These are phyloP conservation scores for Cryptocephalus moraei DNA, from an alignment of 2,888 invertebrate genomes.

Conservation along the genomic window DNA sequence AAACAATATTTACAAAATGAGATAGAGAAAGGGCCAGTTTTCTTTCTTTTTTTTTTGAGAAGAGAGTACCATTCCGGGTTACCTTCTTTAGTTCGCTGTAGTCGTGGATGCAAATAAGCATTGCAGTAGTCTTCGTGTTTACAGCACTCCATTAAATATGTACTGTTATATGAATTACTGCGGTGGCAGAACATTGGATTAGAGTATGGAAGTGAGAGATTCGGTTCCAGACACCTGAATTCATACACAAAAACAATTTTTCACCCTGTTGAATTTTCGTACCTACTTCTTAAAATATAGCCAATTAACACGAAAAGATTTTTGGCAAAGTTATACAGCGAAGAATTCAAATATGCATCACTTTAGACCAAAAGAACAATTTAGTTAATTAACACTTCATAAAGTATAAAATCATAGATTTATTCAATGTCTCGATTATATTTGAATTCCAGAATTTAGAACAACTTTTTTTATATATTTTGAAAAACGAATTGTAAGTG, in stretches of 20 bases:
- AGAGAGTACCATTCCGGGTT: conserved; percentile 7
- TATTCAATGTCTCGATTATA: too few relatives aligned
- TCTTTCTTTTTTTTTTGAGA: not conserved
- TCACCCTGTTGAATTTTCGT: conserved; percentile 24
- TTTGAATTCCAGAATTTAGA: too few relatives aligned
- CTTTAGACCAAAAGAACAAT: too few relatives aligned
- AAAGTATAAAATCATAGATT: not conserved
- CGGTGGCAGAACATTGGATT: conserved; percentile 75
- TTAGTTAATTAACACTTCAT: not conserved
- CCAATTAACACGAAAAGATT: conserved; percentile 6
- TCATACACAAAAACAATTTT: conserved; percentile 33
- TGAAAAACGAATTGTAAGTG: too few relatives aligned
- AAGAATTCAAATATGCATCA: too few relatives aligned
- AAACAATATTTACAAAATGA: conserved; percentile 16
- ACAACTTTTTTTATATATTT: too few relatives aligned
- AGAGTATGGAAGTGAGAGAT: conserved; percentile 64
- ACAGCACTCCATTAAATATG: conserved; percentile 76
- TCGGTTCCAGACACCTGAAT: conserved; percentile 65
- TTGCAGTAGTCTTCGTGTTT: conserved; percentile 66
- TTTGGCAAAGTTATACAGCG: not conserved
- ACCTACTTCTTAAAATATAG: too few relatives aligned
- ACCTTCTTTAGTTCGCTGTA: conserved; percentile 45
- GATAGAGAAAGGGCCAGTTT: not conserved
- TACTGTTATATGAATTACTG: conserved; percentile 62
- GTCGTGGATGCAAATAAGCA: conserved; percentile 55